These are phyloP conservation scores for Cylindroiulus punctatus DNA, from an alignment of 2,888 invertebrate species.

Conservation along the genomic window DNA sequence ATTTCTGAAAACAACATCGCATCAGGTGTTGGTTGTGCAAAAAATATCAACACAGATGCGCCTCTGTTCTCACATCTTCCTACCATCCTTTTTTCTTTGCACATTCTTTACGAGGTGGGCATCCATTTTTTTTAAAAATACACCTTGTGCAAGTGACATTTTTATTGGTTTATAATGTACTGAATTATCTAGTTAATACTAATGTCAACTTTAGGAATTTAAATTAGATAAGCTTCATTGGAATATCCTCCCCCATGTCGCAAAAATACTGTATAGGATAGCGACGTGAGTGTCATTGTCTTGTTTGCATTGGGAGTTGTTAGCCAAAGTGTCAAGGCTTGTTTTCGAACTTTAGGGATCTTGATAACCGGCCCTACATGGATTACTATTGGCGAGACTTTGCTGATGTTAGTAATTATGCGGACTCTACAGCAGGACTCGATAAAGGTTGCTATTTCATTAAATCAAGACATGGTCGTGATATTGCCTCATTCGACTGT, in stretches of 20 bases:
- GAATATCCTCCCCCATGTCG: constrained; percentile 76
- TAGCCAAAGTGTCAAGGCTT: neutral
- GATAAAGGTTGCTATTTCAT: constrained; percentile 64
- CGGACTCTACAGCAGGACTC: constrained; percentile 64
- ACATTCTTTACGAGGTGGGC: constrained; percentile 82
- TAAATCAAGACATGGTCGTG: neutral
- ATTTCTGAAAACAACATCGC: neutral
- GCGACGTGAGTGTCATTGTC: constrained; percentile 66
- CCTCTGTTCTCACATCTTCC: constrained; percentile 79
- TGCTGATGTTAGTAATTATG: constrained; percentile 71
- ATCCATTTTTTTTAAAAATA: neutral
- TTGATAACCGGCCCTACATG: constrained; percentile 76
- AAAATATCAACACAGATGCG: constrained; percentile 73
- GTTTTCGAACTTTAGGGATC: constrained; percentile 69
- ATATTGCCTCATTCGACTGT: neutral
- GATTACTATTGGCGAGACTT: constrained; percentile 88
- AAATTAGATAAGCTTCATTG: constrained; percentile 80
- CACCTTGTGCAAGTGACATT: no score
- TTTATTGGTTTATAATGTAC: no score
- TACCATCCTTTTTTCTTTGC: constrained; percentile 81
- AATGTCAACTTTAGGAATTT: constrained; percentile 72
- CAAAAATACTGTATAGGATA: constrained; percentile 73
- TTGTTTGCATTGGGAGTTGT: constrained; percentile 47
- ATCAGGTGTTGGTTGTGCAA: neutral
- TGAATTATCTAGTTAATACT: neutral